Conservation (phyloP, 1,140 invertebrate species). For the Vollenhovia emeryi region DNA sequence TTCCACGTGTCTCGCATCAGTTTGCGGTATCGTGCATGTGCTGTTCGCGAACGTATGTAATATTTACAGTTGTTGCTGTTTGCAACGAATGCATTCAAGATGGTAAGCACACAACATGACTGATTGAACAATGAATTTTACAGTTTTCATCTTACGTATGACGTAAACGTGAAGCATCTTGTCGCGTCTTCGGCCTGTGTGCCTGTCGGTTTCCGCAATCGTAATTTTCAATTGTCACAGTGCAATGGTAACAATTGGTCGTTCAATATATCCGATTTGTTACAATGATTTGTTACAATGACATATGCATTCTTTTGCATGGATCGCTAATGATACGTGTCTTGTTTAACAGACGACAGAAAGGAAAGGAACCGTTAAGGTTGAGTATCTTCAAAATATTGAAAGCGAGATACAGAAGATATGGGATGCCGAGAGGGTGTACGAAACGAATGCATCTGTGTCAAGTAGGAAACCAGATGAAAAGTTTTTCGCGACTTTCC, state of each 20-base stretch:
- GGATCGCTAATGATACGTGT: neutral
- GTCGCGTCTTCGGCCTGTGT: neutral
- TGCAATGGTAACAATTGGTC: neutral
- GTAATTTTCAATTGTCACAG: neutral
- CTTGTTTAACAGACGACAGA: slow-evolving; percentile 85
- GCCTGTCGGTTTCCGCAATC: neutral
- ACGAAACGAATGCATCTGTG: slow-evolving; percentile 92
- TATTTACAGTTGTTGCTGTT: neutral
- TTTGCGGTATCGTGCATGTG: neutral
- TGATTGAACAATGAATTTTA: neutral
- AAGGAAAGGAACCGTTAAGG: slow-evolving; percentile 96
- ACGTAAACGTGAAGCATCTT: neutral
- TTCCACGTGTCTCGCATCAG: neutral
- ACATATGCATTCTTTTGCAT: neutral
- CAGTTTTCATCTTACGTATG: neutral
- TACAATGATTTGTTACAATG: neutral
- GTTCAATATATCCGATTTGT: neutral
- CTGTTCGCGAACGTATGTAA: neutral
- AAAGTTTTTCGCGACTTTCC: slow-evolving; percentile 98
- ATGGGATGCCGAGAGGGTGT: slow-evolving; percentile 93
- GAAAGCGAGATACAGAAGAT: slow-evolving; percentile 93
- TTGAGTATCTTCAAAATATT: slow-evolving; percentile 95
- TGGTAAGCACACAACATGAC: neutral
- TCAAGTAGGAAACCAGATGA: slow-evolving; percentile 87
- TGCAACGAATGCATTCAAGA: neutral